Conservation (phyloP, 2,113 vertebrate genomes). For the Vimba vimba region DNA sequence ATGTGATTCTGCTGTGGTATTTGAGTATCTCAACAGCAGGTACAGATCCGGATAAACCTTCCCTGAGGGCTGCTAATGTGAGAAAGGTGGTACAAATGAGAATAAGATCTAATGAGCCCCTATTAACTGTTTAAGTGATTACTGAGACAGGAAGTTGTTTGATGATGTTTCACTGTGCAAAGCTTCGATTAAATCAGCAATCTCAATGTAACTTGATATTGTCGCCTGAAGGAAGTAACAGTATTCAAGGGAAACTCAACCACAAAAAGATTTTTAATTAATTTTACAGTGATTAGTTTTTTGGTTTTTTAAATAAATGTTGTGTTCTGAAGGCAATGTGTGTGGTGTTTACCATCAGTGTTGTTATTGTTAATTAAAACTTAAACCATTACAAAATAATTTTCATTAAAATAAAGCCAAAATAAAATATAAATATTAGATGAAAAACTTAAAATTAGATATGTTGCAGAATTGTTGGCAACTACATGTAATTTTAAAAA, state of each 20-base stretch:
- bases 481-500: too few species aligned
- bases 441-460: neutral
- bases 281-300: neutral
- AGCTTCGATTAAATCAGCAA: conserved; percentile 4
- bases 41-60: neutral
- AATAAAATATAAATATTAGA: neutral
- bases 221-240: neutral
- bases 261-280: too few species aligned
- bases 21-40: neutral
- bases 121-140: neutral
- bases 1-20: neutral
- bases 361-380: neutral
- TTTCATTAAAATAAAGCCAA: neutral
- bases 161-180: neutral
- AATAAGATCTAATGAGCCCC: neutral
- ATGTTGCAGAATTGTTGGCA: too few species aligned
- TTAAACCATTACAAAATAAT: neutral
- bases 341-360: neutral
- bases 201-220: conserved; percentile 1
- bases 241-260: neutral
- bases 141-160: neutral
- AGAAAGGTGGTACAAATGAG: neutral
- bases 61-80: neutral
- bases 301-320: neutral
- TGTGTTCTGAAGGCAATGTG: neutral